Evolutionary conservation across 2,113 vertebrate genomes (phyloP), one percentile per base, ranked within the genome.

Genomic region (Oncorhynchus kisutch): DNA sequence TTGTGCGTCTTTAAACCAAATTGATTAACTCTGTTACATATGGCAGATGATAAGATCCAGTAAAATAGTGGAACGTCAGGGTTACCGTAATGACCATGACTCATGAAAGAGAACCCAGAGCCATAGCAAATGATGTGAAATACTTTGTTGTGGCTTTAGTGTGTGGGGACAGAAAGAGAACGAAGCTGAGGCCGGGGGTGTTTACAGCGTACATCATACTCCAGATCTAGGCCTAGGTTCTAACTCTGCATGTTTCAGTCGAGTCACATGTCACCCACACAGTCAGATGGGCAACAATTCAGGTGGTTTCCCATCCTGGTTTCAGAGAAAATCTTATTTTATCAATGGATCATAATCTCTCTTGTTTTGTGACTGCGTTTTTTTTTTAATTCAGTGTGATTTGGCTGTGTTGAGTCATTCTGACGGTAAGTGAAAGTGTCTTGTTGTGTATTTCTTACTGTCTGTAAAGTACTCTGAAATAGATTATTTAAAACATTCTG

Each of bases 81-180:
- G 29, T 68, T 68, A 39, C 66, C 66, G 27, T 39, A 68, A 39
- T 39, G 67, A 34, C 31, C 31, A 45, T 68, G 29, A 68, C 5
- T 68, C 67, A 39, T 68, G 29, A 68, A n/a, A 34, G 4, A 68
- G 16, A 67, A 31, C 27, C 25, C 12, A 13, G 65, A 67, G 27
- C 25, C 13, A 31, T 76, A 76, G 72, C 78, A 84, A 81, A 83
- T 84, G 64, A 70, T 67, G 69, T 49, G 3, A 39, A 68, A 68
- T 48, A 70, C 83, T 87, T 89, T 89, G 80, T 83, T 87, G 88
- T 91, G 89, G 89, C 72, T 89, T 83, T 67, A 27, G 79, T 68
- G 82, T 82, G 79, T 62, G 75, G 67, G 29, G 13, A 68, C 20
- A 79, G 67, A 74, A 67, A 81, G 16, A 70, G 81, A 83, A 75